A percentile compares a stretch with the other conserved stretches of the same genome.
Conservation (phyloP, 1,140 invertebrate species). For the Hesperophylax magnus region DNA sequence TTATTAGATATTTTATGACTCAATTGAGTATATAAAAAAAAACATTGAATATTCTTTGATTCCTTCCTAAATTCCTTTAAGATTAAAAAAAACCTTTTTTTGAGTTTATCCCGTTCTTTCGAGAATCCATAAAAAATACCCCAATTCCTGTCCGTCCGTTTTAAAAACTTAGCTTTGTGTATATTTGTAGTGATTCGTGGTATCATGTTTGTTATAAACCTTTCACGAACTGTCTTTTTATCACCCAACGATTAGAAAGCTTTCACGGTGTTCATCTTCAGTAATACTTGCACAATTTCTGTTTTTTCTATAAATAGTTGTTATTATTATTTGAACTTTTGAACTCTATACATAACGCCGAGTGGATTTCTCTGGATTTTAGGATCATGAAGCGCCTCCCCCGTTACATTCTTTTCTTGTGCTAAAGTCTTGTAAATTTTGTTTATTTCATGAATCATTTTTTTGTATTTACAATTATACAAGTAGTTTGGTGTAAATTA, state of each 20-base stretch:
- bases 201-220: no score
- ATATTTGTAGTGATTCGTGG: no score
- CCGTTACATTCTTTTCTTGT: slow-evolving; percentile 56
- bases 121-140: no score
- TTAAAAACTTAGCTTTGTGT: no score
- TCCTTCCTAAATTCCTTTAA: no score
- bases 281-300: slow-evolving; percentile 27
- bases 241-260: slow-evolving; percentile 6
- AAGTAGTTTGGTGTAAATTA: slow-evolving; percentile 53
- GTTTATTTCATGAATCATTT: slow-evolving; percentile 52
- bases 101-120: no score
- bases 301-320: slow-evolving; percentile 8
- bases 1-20: no score
- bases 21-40: no score
- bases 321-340: slow-evolving; percentile 25
- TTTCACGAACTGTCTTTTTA: background rate
- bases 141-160: no score
- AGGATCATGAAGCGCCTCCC: slow-evolving; percentile 2
- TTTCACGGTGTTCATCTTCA: slow-evolving; percentile 21
- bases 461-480: slow-evolving; percentile 51
- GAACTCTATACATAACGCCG: background rate
- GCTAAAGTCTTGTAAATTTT: slow-evolving; percentile 56
- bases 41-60: no score
- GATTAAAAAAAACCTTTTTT: no score
- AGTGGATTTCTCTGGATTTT: no score